Evolutionary conservation across 2,888 invertebrate genomes (phyloP).

Genomic region (Morinoia aosen): DNA sequence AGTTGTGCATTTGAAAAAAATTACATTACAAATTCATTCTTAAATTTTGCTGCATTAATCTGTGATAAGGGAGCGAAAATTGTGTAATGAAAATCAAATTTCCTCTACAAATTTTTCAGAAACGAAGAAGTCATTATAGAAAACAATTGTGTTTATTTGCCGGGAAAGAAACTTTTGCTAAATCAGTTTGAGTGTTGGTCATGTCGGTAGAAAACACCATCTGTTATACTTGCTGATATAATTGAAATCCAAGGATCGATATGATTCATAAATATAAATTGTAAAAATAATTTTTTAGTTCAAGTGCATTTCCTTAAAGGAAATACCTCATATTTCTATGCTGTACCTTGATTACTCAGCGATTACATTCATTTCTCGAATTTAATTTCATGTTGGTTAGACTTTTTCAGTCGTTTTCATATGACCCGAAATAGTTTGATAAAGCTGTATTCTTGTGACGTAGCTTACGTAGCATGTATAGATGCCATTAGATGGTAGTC

Average conservation of each 20-base stretch:
- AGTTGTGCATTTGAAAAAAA: no score
- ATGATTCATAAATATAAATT: not conserved
- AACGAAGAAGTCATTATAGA: not conserved
- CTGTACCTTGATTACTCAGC: not conserved
- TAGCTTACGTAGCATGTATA: not conserved
- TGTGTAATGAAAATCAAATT: no score
- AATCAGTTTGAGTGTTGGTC: not conserved
- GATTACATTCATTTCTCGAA: not conserved
- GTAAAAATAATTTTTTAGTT: not conserved
- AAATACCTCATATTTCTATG: not conserved
- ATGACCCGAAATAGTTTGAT: not conserved
- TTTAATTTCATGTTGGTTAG: not conserved
- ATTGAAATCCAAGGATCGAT: not conserved
- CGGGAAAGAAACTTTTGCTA: not conserved
- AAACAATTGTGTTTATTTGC: not conserved
- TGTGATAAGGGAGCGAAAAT: no score
- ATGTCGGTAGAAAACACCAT: not conserved
- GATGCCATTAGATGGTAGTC: not conserved
- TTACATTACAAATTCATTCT: no score
- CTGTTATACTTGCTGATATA: not conserved
- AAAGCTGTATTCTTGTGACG: not conserved
- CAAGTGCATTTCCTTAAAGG: not conserved
- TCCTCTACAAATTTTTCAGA: no score
- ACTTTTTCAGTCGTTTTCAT: not conserved
- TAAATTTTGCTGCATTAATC: no score